Percentiles rank a stretch among this genome's conserved stretches.
Evolutionary conservation across 2,888 invertebrate genomes (phyloP).

Genomic region (Hypena proboscidalis): DNA sequence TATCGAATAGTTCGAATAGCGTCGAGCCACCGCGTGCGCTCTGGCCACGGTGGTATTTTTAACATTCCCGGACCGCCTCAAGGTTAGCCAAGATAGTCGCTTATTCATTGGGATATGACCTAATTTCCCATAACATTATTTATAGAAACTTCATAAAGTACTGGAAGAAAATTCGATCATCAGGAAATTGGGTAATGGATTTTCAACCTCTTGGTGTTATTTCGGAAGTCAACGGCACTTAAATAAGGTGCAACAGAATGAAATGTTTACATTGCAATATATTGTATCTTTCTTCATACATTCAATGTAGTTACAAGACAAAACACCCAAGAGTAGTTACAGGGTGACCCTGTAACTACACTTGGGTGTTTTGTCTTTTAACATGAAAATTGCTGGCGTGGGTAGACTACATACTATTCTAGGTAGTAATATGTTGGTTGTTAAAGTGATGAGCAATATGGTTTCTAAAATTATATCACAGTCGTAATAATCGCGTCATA

Average conservation of each 20-base stretch:
- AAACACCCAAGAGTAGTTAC: too few species aligned
- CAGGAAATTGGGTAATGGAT: conserved; percentile 9
- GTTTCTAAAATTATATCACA: conserved; percentile 13
- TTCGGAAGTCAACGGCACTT: conserved; percentile 22
- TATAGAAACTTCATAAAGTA: conserved; percentile 48
- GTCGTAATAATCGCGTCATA: conserved; percentile 15
- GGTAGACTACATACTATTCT: conserved; percentile 42
- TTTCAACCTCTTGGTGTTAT: conserved; percentile 14
- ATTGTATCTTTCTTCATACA: neutral
- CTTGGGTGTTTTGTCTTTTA: conserved; percentile 27
- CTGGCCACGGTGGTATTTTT: conserved; percentile 79
- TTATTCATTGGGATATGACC: conserved; percentile 83
- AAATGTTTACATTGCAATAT: conserved; percentile 17
- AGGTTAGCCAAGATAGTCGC: conserved; percentile 81
- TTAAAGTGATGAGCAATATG: conserved; percentile 28
- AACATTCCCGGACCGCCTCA: conserved; percentile 84
- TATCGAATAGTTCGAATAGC: conserved; percentile 63
- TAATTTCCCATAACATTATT: conserved; percentile 74
- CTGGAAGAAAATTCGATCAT: conserved; percentile 18
- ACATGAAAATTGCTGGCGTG: conserved; percentile 54
- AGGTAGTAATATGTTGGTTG: neutral
- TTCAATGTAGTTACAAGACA: too few species aligned
- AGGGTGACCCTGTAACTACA: neutral
- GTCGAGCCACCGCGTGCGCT: conserved; percentile 57
- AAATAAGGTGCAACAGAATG: conserved; percentile 10